Base-by-base conservation (phyloP, 2,113 vertebrate genomes). In the Bothrops jararaca region DNA sequence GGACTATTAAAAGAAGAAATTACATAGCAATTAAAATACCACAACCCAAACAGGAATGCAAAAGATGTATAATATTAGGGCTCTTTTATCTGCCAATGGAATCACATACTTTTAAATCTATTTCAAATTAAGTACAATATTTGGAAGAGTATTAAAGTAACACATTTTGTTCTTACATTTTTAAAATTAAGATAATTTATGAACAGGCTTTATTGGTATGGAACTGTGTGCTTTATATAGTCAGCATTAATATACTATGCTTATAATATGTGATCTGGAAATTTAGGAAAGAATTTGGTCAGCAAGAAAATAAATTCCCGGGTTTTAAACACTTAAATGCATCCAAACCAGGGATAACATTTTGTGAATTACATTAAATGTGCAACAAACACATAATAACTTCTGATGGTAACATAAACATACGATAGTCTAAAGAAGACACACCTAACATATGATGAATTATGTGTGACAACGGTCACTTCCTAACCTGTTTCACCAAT, bases 1-100 rank as follows among this genome's bases (percentile, higher is more conserved):
- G 22, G 88, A 91, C 2, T 52, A 58, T 89, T 90, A 93, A 94
- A 93, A 54, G 1, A 52, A 13, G 1, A 90, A 92, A n/a, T 60
- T 13, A 88, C 4, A 20, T 42, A 80, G 34, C 20, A 80, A 80
- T 15, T 88, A 11, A 11, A 89, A 1, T 50, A 88, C 1, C 7
- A 80, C 18, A 94, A 42, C 93, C 86, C 57, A 85, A 34, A 52
- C 13, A 93, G 60, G 0, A 0, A 88, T 54, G 90, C 85, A 90
- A 85, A 0, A 4, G 0, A 2, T 3, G 1, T 57, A 91, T 34
- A 29, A 56, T 48, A 39, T 42, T 42, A 3, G 23, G 12, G 5
- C 2, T 24, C 34, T 54, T 48, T 34, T 64, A 20, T 23, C 26
- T 64, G 6, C 29, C 87, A 39, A 88, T 3, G n/a, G 91, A 87